phyloP scores from a whole-genome alignment of 2,797 vertebrate species.

The Alca torda region DNA sequence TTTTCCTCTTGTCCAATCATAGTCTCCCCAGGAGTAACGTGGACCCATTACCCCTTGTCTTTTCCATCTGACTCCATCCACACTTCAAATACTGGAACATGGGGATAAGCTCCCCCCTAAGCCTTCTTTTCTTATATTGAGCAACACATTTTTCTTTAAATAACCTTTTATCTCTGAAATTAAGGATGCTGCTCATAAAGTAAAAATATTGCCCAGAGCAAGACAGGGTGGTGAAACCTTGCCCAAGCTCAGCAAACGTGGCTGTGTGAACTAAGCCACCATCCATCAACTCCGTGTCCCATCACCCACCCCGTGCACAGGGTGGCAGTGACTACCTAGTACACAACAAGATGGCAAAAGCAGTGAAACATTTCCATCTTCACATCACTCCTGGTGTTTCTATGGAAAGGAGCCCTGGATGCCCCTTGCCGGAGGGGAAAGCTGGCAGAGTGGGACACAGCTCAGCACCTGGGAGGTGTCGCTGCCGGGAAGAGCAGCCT shows the following conservation, averaged over 20 bases:
- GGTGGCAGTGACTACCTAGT: fast-evolving
- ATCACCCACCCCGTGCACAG: fast-evolving
- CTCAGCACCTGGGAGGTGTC: neutral
- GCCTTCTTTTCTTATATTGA: neutral
- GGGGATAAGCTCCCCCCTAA: neutral
- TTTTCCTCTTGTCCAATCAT: neutral
- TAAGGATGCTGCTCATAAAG: neutral
- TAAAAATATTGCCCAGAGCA: neutral
- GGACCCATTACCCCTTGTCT: neutral
- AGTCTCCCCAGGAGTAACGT: neutral
- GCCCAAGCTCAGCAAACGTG: neutral
- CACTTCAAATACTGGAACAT: neutral
- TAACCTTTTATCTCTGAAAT: neutral
- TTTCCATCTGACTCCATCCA: neutral
- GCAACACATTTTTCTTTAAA: neutral
- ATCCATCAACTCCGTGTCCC: fast-evolving
- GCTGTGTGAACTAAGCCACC: neutral
- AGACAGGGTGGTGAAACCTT: neutral
- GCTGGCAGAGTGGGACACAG: no score
- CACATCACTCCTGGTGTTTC: no score
- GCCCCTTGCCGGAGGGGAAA: neutral
- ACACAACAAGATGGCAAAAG: neutral
- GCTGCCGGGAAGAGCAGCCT: neutral
- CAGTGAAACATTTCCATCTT: neutral
- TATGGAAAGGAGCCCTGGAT: neutral